Evolutionary conservation across 2,797 vertebrate species (phyloP).

Genomic region (Acanthornis magna): DNA sequence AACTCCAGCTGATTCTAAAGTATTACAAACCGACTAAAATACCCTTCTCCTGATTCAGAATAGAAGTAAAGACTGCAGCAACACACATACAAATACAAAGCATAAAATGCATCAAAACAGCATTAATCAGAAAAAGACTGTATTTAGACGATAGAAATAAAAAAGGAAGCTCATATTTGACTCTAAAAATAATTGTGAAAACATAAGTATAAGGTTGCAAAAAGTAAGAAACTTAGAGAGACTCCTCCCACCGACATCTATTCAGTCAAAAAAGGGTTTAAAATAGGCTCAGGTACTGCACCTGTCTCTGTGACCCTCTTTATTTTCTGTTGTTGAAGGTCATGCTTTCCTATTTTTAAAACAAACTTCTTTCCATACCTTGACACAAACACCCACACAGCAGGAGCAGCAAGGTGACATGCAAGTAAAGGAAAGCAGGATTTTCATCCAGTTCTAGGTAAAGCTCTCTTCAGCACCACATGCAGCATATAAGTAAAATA

Average conservation of each 20-base stretch:
- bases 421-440: background rate
- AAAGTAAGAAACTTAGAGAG: background rate
- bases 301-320: background rate
- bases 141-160: background rate
- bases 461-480: background rate
- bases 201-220: background rate
- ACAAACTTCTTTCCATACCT: background rate
- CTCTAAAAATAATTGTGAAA: conserved; percentile 35
- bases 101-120: background rate
- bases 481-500: background rate
- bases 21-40: background rate
- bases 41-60: background rate
- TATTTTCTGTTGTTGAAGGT: background rate
- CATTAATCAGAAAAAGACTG: background rate
- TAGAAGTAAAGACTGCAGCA: background rate
- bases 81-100: background rate
- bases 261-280: background rate
- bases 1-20: background rate
- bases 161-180: background rate
- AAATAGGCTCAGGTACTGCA: conserved; percentile 3
- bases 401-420: background rate
- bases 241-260: background rate
- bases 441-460: background rate
- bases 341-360: background rate
- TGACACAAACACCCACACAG: background rate